phyloP scores from a whole-genome alignment of 2,113 vertebrate genomes.

The Equus quagga region DNA sequence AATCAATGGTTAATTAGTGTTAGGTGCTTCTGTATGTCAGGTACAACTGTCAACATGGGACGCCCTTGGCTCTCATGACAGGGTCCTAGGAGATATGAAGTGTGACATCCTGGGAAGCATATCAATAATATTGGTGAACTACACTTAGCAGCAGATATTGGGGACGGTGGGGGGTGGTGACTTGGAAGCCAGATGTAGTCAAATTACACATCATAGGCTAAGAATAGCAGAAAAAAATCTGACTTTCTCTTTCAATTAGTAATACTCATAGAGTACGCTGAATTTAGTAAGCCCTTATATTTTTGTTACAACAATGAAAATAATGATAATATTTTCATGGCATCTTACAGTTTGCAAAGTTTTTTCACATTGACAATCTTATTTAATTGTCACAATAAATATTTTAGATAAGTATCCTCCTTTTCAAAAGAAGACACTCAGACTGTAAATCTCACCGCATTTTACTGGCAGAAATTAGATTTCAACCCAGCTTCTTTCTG shows the following conservation, averaged over 20 bases:
- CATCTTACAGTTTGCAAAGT: constrained; percentile 35
- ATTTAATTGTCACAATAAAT: constrained; percentile 74
- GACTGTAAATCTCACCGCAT: constrained; percentile 44
- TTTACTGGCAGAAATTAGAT: constrained; percentile 65
- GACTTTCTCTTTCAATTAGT: constrained; percentile 28
- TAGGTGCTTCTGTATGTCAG: neutral
- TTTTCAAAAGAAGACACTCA: constrained; percentile 60
- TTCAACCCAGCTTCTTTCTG: constrained; percentile 40
- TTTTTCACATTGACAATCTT: constrained; percentile 53
- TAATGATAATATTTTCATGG: constrained; percentile 2
- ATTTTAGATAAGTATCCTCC: constrained; percentile 57
- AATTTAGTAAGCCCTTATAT: neutral
- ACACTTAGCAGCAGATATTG: neutral
- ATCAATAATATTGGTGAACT: constrained; percentile 20
- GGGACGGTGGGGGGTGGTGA: neutral
- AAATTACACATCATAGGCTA: constrained; percentile 8
- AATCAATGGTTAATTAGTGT: neutral
- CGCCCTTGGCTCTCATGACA: neutral
- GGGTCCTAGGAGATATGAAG: neutral
- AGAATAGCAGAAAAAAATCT: constrained; percentile 47
- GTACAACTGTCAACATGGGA: neutral
- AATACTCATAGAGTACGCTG: neutral
- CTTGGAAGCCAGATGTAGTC: constrained; percentile 34
- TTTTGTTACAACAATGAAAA: constrained; percentile 33
- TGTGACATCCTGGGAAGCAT: neutral